These are phyloP conservation scores for Melikaiella ostensackeni DNA, from an alignment of 2,888 invertebrate genomes.

Conservation along the genomic window DNA sequence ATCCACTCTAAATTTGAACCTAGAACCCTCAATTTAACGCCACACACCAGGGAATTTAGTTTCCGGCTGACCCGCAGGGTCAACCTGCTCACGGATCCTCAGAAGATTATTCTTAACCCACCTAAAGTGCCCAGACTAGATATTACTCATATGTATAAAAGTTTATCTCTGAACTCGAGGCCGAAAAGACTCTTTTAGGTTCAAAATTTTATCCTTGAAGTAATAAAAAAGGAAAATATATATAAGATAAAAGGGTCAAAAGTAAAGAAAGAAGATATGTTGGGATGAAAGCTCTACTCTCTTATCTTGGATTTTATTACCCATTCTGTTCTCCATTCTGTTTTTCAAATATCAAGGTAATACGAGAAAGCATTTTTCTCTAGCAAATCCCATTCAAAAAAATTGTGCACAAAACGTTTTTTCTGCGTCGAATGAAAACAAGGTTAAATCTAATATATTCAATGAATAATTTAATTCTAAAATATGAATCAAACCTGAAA, in stretches of 20 bases:
- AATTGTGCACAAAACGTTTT: no score
- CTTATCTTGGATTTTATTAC: neutral
- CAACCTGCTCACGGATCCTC: neutral
- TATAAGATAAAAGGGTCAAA: neutral
- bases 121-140: slow-evolving; percentile 7
- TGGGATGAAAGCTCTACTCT: neutral
- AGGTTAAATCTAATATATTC: no score
- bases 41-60: neutral
- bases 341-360: neutral
- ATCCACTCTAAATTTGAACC: neutral
- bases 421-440: no score
- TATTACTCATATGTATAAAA: slow-evolving; percentile 54
- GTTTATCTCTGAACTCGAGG: slow-evolving; percentile 41
- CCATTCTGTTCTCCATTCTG: neutral
- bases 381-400: no score
- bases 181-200: neutral
- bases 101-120: neutral
- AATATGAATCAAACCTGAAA: no score
- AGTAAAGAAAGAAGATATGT: neutral
- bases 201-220: neutral
- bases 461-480: no score
- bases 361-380: neutral
- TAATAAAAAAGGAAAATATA: neutral
- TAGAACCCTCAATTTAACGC: neutral
- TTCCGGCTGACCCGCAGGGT: neutral